Percentiles rank a stretch among this genome's conserved stretches.
Conservation (phyloP, 2,113 vertebrate genomes). For the Nestor notabilis region DNA sequence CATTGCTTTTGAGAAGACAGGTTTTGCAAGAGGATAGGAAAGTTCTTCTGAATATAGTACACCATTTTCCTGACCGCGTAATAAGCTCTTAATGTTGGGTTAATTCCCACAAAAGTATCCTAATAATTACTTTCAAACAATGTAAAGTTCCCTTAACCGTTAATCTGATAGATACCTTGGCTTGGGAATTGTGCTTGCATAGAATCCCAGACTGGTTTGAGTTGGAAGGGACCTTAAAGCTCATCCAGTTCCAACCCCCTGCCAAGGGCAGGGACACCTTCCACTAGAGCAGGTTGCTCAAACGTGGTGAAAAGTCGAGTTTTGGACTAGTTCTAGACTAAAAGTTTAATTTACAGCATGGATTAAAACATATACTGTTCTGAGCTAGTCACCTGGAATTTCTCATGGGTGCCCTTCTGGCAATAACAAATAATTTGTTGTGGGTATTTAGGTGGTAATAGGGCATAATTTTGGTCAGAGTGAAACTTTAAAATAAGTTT, state of each 20-base stretch:
- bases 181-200: not conserved
- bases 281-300: not conserved
- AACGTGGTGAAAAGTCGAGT: not conserved
- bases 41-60: not conserved
- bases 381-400: not conserved
- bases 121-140: not conserved
- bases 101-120: not conserved
- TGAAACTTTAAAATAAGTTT: constrained; percentile 29
- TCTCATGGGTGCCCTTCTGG: not conserved
- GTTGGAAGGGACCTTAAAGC: not conserved
- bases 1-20: not conserved
- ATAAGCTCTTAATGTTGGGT: not conserved
- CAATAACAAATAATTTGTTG: constrained; percentile 12
- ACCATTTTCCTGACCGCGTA: not conserved
- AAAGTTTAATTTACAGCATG: not conserved
- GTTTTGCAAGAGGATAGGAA: not conserved
- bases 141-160: not conserved
- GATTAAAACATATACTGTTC: not conserved
- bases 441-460: constrained; percentile 9
- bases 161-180: not conserved
- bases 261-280: not conserved
- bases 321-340: not conserved
- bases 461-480: constrained; percentile 29
- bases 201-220: not conserved
- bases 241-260: not conserved